A percentile compares a stretch with the other conserved stretches of the same genome.
Conservation (phyloP, 2,888 invertebrate genomes). For the Acanthosepion pharaonis region DNA sequence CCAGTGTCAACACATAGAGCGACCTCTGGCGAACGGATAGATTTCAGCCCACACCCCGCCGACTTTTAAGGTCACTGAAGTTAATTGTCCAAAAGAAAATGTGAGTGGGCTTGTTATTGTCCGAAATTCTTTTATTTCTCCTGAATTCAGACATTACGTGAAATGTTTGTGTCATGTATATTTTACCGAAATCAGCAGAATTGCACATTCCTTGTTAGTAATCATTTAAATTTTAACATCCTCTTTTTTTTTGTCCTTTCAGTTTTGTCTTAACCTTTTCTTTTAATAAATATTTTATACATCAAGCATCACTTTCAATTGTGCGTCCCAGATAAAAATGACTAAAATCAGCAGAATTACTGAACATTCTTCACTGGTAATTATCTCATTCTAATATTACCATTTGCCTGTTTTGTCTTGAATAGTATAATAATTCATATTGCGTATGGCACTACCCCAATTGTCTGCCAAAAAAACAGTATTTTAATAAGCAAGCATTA, state of each 20-base stretch:
- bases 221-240: not conserved
- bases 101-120: not conserved
- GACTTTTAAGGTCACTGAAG: not conserved
- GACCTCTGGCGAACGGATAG: not conserved
- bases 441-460: no score
- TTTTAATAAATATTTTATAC: not conserved
- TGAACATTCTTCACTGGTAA: not conserved
- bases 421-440: no score
- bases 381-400: not conserved
- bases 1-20: not conserved
- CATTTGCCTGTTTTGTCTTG: not conserved
- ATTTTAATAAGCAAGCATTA: no score
- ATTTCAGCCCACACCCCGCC: slow-evolving; percentile 20
- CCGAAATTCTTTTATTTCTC: not conserved
- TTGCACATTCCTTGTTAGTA: not conserved
- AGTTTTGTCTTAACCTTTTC: not conserved
- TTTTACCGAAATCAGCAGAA: not conserved
- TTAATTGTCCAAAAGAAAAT: not conserved
- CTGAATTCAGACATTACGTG: not conserved
- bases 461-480: no score
- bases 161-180: not conserved
- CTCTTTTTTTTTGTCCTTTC: not conserved
- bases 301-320: not conserved
- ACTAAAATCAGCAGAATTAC: not conserved
- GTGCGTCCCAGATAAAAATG: not conserved